A percentile compares a stretch with the other conserved stretches of the same genome.
phyloP scores from a whole-genome alignment of 2,888 invertebrate genomes.

The Leptopilina drosophilae region DNA sequence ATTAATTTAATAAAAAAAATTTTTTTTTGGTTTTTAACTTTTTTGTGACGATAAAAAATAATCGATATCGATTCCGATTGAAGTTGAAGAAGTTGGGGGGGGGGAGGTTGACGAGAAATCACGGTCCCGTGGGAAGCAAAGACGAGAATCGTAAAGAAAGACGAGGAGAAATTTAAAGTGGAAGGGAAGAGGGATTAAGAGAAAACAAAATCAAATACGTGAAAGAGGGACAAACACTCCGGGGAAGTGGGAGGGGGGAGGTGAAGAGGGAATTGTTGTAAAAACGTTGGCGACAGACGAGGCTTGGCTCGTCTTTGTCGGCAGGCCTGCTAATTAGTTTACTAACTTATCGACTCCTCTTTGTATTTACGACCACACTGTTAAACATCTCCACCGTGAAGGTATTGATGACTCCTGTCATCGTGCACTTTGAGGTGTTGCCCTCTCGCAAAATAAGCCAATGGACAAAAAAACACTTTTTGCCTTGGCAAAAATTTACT shows the following conservation, averaged over 20 bases:
- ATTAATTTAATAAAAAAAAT: too few relatives aligned
- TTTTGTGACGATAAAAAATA: too few relatives aligned
- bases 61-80: slow-evolving; percentile 52
- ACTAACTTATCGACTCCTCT: slow-evolving; percentile 75
- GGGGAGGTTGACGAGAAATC: slow-evolving; percentile 37
- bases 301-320: slow-evolving; percentile 74
- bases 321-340: slow-evolving; percentile 76
- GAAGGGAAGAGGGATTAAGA: slow-evolving; percentile 56
- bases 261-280: slow-evolving; percentile 62
- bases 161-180: slow-evolving; percentile 66
- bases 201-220: slow-evolving; percentile 55
- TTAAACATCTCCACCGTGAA: slow-evolving; percentile 48
- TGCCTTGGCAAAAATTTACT: too few relatives aligned
- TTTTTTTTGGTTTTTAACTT: too few relatives aligned
- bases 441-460: not conserved
- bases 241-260: slow-evolving; percentile 44
- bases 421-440: slow-evolving; percentile 67
- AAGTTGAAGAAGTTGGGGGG: not conserved
- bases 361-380: slow-evolving; percentile 65
- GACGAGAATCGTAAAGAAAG: slow-evolving; percentile 67
- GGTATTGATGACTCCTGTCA: slow-evolving; percentile 66
- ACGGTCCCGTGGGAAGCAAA: slow-evolving; percentile 69
- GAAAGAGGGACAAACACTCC: slow-evolving; percentile 48
- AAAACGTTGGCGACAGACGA: slow-evolving; percentile 71
- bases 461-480: too few relatives aligned